Evolutionary conservation across 2,113 vertebrate species (phyloP), one percentile per base, ranked within the genome.

Genomic region (Lutjanus erythropterus): DNA sequence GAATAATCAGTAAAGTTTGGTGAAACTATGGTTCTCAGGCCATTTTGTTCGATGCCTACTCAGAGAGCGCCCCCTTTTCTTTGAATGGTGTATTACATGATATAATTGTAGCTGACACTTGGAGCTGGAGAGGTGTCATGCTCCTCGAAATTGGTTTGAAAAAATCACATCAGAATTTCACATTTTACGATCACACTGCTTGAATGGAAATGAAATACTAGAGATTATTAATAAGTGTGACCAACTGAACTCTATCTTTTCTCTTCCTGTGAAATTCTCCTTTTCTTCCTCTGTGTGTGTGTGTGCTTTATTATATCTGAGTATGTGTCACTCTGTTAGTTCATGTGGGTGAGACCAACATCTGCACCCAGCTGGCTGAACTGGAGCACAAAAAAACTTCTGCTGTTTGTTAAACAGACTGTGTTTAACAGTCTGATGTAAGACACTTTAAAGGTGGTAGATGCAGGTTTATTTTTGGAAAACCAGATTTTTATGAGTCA

Each of bases 41-140:
- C 37, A 12, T 55, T 44, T 29, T 31, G 9, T 33, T 55, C 35
- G 15, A 79, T 89, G 88, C 25, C 29, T 80, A 84, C 84, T 89
- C 85, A 89, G 70, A 91, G 80, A 88, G 87, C 86, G 80, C 91
- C 91, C 85, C 86, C 85, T 85, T 35, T 61, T 19, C 62, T 39
- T 65, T 58, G 27, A 68, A 35, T 6, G 7, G 2, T 19, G 82
- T 65, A 89, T 68, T 86, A 53, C 86, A 81, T 16, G 3, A 37
- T 53, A 4, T 33, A 16, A 64, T 76, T 19, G 75, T 9, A 27
- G 4, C 60, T 50, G 25, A 53, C 19, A 46, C 25, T 61, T 14
- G 15, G 55, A 49, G 66, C 47, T 35, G 41, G 21, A 35, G 41
- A 53, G 44, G 59, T 75, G 47, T 15, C 55, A 37, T 31, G 25